Conservation (phyloP, 2,888 invertebrate species). For the Lacanobia wlatinum region DNA sequence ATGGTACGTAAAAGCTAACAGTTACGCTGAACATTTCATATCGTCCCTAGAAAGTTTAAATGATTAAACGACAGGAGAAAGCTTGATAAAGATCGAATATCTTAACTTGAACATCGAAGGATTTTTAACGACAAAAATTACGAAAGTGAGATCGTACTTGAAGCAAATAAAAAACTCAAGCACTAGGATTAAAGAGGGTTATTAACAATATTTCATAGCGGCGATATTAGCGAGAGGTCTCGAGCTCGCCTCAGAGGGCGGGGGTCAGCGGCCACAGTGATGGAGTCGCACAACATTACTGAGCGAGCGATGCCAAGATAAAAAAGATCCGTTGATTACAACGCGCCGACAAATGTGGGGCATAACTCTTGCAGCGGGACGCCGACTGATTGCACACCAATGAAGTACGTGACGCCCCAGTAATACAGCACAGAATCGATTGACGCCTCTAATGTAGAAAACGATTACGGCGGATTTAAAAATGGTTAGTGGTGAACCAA, state of each 20-base stretch:
- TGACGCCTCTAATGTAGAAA: slow-evolving; percentile 58
- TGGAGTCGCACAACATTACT: slow-evolving; percentile 64
- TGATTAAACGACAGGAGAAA: slow-evolving; percentile 11
- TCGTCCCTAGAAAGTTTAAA: slow-evolving; percentile 3
- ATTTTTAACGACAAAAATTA: slow-evolving; percentile 26
- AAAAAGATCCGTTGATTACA: slow-evolving; percentile 77
- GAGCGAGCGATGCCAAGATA: slow-evolving; percentile 67
- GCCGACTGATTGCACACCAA: slow-evolving; percentile 62
- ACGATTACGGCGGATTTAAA: slow-evolving; percentile 67
- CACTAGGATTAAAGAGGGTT: slow-evolving; percentile 52
- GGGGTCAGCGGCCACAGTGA: slow-evolving; percentile 61
- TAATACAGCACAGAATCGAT: slow-evolving; percentile 60
- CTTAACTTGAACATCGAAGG: slow-evolving; percentile 6
- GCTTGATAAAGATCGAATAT: slow-evolving; percentile 22
- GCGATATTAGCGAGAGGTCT: slow-evolving; percentile 47
- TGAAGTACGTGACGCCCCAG: slow-evolving; percentile 68
- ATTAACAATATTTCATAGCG: slow-evolving; percentile 58
- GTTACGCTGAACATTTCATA: neutral
- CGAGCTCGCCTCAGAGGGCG: slow-evolving; percentile 45
- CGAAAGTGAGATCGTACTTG: slow-evolving; percentile 42
- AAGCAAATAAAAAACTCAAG: slow-evolving; percentile 46
- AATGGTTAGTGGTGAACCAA: slow-evolving; percentile 66
- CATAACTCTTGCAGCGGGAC: slow-evolving; percentile 73
- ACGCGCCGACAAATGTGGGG: slow-evolving; percentile 76
- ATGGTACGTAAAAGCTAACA: neutral